phyloP scores from a whole-genome alignment of 64 coral and sea anemone genomes.

The Cladopsammia gracilis region DNA sequence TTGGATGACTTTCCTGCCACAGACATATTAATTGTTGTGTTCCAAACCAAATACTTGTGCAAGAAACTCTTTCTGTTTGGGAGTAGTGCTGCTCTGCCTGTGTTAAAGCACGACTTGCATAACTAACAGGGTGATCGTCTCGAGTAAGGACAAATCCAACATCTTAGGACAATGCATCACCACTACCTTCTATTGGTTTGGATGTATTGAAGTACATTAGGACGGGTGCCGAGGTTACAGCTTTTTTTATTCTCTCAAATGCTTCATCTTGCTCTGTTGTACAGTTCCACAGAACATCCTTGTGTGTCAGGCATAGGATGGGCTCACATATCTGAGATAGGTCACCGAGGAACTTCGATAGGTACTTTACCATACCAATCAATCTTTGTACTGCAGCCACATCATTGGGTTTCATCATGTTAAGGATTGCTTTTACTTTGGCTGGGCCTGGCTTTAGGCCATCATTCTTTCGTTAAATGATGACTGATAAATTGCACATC shows the following conservation, averaged over 20 bases:
- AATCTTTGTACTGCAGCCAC: constrained; percentile 45
- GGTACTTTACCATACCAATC: constrained; percentile 40
- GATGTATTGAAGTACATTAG: constrained; percentile 34
- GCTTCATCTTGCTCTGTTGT: constrained; percentile 19
- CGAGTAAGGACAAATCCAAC: constrained; percentile 45
- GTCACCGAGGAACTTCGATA: constrained; percentile 47
- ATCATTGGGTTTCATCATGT: constrained; percentile 43
- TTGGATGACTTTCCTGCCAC: too few relatives aligned
- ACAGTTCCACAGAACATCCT: constrained; percentile 27
- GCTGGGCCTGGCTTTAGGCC: constrained; percentile 26
- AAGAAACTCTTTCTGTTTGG: constrained; percentile 7
- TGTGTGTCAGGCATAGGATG: constrained; percentile 32
- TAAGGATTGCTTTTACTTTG: constrained; percentile 37
- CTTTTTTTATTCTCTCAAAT: constrained; percentile 52
- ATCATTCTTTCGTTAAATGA: constrained; percentile 8
- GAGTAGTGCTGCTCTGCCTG: constrained; percentile 16
- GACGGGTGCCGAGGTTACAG: constrained; percentile 29
- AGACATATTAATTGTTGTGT: too few relatives aligned
- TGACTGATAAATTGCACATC: constrained; percentile 47
- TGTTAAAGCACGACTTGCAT: constrained; percentile 29
- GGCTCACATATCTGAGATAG: constrained; percentile 41
- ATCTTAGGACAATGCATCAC: constrained; percentile 41
- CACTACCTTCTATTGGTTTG: not conserved
- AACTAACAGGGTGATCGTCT: constrained; percentile 27
- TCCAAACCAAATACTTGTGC: too few relatives aligned